Conservation (phyloP, 1,140 invertebrate genomes). For the Pygmarrhopalites habei region DNA sequence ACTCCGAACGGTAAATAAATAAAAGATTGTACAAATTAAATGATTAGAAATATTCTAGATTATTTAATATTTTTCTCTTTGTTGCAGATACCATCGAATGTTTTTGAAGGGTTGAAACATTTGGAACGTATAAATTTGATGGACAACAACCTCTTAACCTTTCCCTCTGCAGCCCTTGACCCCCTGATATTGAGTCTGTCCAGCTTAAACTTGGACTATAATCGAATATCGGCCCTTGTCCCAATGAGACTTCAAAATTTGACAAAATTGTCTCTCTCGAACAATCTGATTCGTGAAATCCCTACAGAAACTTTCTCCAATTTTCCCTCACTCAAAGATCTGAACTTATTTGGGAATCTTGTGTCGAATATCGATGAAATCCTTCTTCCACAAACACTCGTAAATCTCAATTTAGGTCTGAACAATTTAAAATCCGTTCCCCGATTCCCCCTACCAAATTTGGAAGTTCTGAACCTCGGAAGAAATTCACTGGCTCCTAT, state of each 20-base stretch:
- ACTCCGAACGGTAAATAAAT: slow-evolving; percentile 61
- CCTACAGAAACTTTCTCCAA: slow-evolving; percentile 65
- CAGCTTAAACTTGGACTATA: slow-evolving; percentile 71
- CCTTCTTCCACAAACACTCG: slow-evolving; percentile 33
- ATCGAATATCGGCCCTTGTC: slow-evolving; percentile 75
- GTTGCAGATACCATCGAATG: slow-evolving; percentile 71
- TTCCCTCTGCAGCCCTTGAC: slow-evolving; percentile 69
- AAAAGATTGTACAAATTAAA: not conserved
- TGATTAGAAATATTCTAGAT: slow-evolving; percentile 1
- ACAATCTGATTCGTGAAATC: slow-evolving; percentile 79
- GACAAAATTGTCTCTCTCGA: slow-evolving; percentile 60
- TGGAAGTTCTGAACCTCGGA: slow-evolving; percentile 66
- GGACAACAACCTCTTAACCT: slow-evolving; percentile 78
- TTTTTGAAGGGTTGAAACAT: slow-evolving; percentile 68
- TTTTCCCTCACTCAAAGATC: slow-evolving; percentile 39
- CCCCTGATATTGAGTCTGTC: slow-evolving; percentile 60
- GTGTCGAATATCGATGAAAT: slow-evolving; percentile 35
- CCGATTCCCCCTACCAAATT: slow-evolving; percentile 42
- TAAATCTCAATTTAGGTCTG: slow-evolving; percentile 36
- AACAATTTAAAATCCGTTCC: slow-evolving; percentile 39
- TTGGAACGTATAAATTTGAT: slow-evolving; percentile 70
- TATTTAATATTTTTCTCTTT: slow-evolving; percentile 1
- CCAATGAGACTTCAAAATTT: slow-evolving; percentile 46
- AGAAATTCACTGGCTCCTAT: slow-evolving; percentile 68
- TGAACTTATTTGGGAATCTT: slow-evolving; percentile 41